A percentile compares a stretch with the other conserved stretches of the same genome.
phyloP scores from a whole-genome alignment of 2,113 vertebrate species.

The Eulacestoma nigropectus region DNA sequence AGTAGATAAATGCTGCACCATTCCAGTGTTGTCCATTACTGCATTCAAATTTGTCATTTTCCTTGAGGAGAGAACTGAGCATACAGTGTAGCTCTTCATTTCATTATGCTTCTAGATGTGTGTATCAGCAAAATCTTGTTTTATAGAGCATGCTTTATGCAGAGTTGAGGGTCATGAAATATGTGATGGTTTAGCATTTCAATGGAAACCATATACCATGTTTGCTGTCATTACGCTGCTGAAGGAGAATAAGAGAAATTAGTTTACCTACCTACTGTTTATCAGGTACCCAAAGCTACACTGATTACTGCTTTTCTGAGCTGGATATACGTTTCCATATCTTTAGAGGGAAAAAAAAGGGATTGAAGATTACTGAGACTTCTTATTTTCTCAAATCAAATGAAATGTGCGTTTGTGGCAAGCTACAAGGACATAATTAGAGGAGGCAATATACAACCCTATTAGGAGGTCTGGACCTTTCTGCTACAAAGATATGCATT shows the following conservation, averaged over 20 bases:
- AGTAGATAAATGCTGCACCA: background rate
- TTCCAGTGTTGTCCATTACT: background rate
- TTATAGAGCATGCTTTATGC: background rate
- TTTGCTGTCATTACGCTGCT: background rate
- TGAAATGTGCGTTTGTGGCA: background rate
- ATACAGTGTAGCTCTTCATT: background rate
- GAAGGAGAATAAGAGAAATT: background rate
- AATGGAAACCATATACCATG: background rate
- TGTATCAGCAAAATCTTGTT: constrained; percentile 23
- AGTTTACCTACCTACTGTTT: background rate
- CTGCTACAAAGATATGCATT: background rate
- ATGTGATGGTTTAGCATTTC: constrained; percentile 9
- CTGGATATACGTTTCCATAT: background rate
- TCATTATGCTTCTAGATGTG: background rate
- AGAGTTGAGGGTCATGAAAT: background rate
- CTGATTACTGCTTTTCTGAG: background rate
- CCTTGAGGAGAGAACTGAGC: background rate
- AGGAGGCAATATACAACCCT: background rate
- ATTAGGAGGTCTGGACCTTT: background rate
- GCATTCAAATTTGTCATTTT: background rate
- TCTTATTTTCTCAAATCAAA: background rate
- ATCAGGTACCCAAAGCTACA: background rate
- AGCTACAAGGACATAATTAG: background rate
- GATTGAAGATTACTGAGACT: background rate
- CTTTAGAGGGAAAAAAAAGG: background rate